A percentile compares a stretch with the other conserved stretches of the same genome.
These are phyloP conservation scores for Gadus macrocephalus DNA, from an alignment of 2,113 vertebrate genomes.

Conservation along the genomic window DNA sequence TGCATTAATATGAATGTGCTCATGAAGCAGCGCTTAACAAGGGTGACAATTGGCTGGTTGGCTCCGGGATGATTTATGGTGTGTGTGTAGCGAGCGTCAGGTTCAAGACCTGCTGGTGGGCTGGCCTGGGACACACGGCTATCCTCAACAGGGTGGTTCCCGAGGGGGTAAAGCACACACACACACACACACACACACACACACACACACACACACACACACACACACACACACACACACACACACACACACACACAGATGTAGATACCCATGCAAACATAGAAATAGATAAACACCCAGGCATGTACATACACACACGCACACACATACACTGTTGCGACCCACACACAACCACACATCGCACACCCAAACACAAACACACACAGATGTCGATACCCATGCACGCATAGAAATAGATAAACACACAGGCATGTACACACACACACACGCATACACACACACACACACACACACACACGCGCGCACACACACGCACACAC, in stretches of 20 bases:
- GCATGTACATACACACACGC: no score
- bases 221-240: no score
- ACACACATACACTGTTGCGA: no score
- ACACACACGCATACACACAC: no score
- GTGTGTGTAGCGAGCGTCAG: neutral
- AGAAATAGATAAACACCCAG: no score
- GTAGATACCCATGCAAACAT: no score
- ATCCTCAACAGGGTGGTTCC: constrained; percentile 58
- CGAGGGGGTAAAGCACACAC: constrained; percentile 26
- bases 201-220: no score
- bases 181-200: no score
- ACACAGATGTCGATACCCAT: neutral
- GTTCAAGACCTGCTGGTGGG: constrained; percentile 10
- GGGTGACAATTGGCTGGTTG: constrained; percentile 35
- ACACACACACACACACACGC: neutral
- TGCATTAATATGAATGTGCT: constrained; percentile 60
- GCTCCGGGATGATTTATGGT: neutral
- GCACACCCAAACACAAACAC: neutral
- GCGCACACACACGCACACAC: neutral
- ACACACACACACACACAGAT: no score
- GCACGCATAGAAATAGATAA: neutral
- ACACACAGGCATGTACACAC: no score
- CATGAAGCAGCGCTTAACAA: constrained; percentile 57
- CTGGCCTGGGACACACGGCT: constrained; percentile 43
- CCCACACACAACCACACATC: no score